Conservation (phyloP, 2,797 vertebrate genomes). For the Pangasius krempfi region DNA sequence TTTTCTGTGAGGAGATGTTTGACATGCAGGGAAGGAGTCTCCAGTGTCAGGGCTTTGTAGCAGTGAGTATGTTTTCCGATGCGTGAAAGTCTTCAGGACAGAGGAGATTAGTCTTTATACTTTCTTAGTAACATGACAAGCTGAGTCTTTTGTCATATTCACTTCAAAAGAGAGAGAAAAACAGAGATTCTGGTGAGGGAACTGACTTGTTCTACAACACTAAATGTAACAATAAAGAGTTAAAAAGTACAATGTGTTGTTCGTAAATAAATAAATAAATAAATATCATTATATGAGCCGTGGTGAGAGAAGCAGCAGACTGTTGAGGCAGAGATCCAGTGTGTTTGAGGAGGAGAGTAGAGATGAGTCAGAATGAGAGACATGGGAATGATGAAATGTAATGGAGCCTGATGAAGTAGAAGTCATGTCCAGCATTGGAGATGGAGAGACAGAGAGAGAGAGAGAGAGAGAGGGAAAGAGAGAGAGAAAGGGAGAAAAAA, state of each 20-base stretch:
- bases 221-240: neutral
- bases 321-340: neutral
- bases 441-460: neutral
- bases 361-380: constrained; percentile 62
- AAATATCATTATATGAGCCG: neutral
- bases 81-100: neutral
- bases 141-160: too few species aligned
- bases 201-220: neutral
- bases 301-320: constrained; percentile 59
- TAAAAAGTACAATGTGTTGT: neutral
- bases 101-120: too few species aligned
- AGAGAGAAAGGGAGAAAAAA: neutral
- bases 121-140: too few species aligned
- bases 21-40: too few species aligned
- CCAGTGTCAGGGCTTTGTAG: neutral
- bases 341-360: constrained; percentile 34
- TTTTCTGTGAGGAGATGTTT: neutral
- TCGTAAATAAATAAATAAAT: neutral
- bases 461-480: neutral
- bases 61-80: neutral
- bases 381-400: constrained; percentile 70
- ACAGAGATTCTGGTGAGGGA: neutral
- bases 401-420: constrained; percentile 64
- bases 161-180: neutral
- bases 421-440: constrained; percentile 48